A percentile compares a stretch with the other conserved stretches of the same genome.
phyloP scores from a whole-genome alignment of 2,888 invertebrate species.

The Torymus tubicola region DNA sequence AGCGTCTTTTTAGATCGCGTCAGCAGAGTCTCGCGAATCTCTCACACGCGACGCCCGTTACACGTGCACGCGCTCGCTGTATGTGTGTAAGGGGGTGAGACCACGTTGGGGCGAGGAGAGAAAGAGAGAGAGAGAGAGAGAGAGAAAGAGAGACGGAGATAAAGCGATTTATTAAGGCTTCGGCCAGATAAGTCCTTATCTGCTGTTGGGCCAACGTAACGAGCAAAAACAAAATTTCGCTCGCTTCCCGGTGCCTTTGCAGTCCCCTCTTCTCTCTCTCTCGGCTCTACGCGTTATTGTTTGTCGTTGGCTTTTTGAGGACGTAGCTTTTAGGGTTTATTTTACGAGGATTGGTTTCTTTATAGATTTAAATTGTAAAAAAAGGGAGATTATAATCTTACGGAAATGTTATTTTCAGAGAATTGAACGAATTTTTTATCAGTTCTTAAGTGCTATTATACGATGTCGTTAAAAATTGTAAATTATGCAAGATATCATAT shows the following conservation, averaged over 20 bases:
- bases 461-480: no score
- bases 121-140: conserved; percentile 2
- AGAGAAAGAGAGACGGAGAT: conserved; percentile 36
- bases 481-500: no score
- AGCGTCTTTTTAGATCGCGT: conserved; percentile 56
- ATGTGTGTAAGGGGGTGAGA: background rate
- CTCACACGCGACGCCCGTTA: conserved; percentile 56
- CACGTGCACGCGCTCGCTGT: conserved; percentile 30
- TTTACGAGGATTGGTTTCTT: no score
- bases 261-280: no score
- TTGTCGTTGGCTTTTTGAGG: conserved; percentile 10
- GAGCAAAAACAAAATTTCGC: conserved; percentile 54
- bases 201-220: conserved; percentile 34
- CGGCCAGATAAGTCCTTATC: conserved; percentile 55
- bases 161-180: conserved; percentile 57
- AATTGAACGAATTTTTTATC: no score
- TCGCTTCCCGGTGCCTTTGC: conserved; percentile 11
- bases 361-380: no score
- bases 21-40: conserved; percentile 57
- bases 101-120: conserved; percentile 7
- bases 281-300: conserved; percentile 6
- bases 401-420: no score
- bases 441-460: no score
- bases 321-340: background rate
- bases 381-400: no score